Evolutionary conservation across 2,888 invertebrate genomes (phyloP).

Genomic region (Ichneumon xanthorius): DNA sequence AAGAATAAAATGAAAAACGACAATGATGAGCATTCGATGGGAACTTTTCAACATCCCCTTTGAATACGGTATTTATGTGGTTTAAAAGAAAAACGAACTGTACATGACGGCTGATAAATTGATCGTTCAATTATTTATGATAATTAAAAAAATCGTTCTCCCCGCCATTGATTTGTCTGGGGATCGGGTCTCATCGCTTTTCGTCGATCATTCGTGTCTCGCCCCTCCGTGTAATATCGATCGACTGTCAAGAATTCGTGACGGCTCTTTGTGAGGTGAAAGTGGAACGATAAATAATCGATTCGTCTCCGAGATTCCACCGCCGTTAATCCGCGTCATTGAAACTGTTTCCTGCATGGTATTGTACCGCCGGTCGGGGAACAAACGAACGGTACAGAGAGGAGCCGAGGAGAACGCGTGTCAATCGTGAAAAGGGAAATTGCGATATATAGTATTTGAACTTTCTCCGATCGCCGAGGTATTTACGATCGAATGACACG

Average conservation of each 20-base stretch:
- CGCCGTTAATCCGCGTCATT: conserved; percentile 47
- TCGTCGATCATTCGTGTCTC: conserved; percentile 42
- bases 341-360: conserved; percentile 31
- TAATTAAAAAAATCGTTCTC: conserved; percentile 25
- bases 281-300: conserved; percentile 69
- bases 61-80: background rate
- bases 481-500: conserved; percentile 19
- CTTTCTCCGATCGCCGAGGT: conserved; percentile 65
- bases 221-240: conserved; percentile 33
- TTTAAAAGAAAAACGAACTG: background rate
- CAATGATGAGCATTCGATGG: background rate
- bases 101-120: conserved; percentile 44
- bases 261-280: conserved; percentile 60
- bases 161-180: conserved; percentile 38
- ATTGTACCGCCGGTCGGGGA: conserved; percentile 22
- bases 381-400: conserved; percentile 7
- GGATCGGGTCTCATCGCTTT: conserved; percentile 19
- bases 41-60: background rate
- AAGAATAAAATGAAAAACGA: background rate
- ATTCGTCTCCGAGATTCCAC: conserved; percentile 59
- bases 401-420: conserved; percentile 46
- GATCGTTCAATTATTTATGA: conserved; percentile 22
- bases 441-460: conserved; percentile 57
- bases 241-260: conserved; percentile 57
- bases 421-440: conserved; percentile 67